Evolutionary conservation across 2,888 invertebrate genomes (phyloP), one percentile per base, ranked within the genome.

Genomic region (Charanyca ferruginea): DNA sequence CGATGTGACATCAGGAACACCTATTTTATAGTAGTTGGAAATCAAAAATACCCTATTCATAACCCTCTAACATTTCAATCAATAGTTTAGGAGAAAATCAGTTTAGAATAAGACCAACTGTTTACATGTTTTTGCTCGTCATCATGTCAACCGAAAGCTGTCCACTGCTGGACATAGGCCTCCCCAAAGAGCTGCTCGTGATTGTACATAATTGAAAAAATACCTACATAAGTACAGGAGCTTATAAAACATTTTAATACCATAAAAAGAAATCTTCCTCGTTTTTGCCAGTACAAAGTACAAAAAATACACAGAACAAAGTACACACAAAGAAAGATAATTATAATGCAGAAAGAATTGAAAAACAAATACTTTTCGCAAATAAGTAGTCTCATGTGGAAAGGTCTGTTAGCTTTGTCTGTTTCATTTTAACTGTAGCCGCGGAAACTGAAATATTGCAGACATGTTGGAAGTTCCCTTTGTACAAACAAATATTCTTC

Each of bases 381-480:
- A 59, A 32, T 45, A 55, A 48, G 52, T 59, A 55, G 22, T 35
- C 20, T 45, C 22, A 18, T 18, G 25, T 20, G 44, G 41, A 25
- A 32, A n/a, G 18, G 9, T 20, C n/a, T n/a, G n/a, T 5, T 51
- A 18, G 13, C 47, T 66, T 51, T 35, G 60, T 60, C 18, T 63
- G 54, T n/a, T 28, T 22, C 20, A 48, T 42, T 49, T 44, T n/a
- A 16, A 51, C 57, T 16, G 42, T 48, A 61, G 38, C 22, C n/a
- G 35, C n/a, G 11, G 35, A 59, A 55, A 48, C 44, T 51, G 8
- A 66, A 60, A 77, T 52, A 73, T 73, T 48, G 38, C 45, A 53
- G 55, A 52, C 55, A 78, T 42, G 35, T 11, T 13, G 52, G 20
- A 13, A 63, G 49, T 47, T 53, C 4, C n/a, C 54, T 62, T 73